Base-by-base conservation (phyloP, 1,140 invertebrate genomes). In the Archivesica marissinica region DNA sequence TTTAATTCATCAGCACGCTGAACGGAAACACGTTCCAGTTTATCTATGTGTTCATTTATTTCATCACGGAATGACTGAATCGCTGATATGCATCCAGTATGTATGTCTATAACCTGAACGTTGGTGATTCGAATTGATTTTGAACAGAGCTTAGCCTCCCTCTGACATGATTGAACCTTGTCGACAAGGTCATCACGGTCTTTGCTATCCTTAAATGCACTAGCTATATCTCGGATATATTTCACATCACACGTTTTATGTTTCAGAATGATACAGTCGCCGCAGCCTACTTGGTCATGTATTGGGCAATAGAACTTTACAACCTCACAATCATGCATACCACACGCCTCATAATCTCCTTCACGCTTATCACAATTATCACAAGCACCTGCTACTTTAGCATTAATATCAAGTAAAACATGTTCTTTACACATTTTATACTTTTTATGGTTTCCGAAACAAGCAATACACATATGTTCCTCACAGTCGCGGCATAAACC, bases 381-480 rank as follows among this genome's bases (percentile, higher is more conserved):
- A 38, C 13, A 6, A 1, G 11, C 7, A 68, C 28, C 9, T 23
- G 28, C 23, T 11, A 25, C 11, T 4, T 20, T 39, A 38, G 35
- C 20, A n/a, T 68, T 13, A 39, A n/a, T 39, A 25, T 44, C 64
- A 39, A 68, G 3, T 35, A 68, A 2, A 68, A 1, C n/a, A 23
- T 68, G 64, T 11, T 68, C 35, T 68, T 68, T 68, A 38, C 35
- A 39, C 11, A 68, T 25, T 44, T 17, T 68, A n/a, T 39, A 44
- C 23, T 39, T 68, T 25, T 68, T 44, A 25, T 68, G 64, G 64
- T 39, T 44, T 39, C 39, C 39, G 35, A 68, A 39, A 44, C 64
- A 68, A 15, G 64, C 35, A 11, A 44, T 38, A 68, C 64, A 68
- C 35, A 68, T 68, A 44, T 68, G 39, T 25, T 39, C 64, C 35